These are phyloP conservation scores for Atherinomorus stipes DNA, from an alignment of 2,113 vertebrate genomes.

Conservation along the genomic window DNA sequence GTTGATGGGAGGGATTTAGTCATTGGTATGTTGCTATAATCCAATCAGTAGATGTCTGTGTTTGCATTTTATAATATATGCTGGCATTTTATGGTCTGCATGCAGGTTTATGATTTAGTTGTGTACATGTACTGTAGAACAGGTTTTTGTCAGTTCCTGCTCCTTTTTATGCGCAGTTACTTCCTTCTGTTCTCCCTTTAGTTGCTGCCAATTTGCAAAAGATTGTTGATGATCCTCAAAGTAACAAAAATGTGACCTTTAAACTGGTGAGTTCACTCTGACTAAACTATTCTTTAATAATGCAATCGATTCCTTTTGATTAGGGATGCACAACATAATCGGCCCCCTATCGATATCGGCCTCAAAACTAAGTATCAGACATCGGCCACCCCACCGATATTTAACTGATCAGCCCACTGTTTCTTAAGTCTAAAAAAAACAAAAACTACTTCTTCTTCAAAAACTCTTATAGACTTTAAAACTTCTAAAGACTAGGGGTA, in stretches of 20 bases:
- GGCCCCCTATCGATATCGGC: too few species aligned
- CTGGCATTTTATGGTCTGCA: not conserved
- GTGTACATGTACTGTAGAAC: not conserved
- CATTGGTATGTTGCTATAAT: constrained; percentile 85
- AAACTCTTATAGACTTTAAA: too few species aligned
- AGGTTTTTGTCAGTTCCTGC: not conserved
- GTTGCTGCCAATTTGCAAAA: constrained; percentile 99
- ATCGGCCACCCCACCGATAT: too few species aligned
- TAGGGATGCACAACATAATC: too few species aligned
- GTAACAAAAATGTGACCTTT: constrained; percentile 97
- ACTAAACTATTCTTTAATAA: rapidly evolving
- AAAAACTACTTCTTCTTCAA: too few species aligned
- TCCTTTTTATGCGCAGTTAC: not conserved
- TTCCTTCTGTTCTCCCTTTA: constrained; percentile 76
- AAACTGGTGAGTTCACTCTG: constrained; percentile 90
- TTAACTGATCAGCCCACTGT: too few species aligned
- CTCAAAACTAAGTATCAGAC: too few species aligned
- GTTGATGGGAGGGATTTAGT: constrained; percentile 97
- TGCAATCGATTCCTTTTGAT: not conserved
- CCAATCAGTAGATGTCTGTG: not conserved
- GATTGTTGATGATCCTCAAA: constrained; percentile 97
- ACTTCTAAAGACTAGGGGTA: too few species aligned
- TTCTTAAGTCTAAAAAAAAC: too few species aligned
- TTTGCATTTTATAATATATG: not conserved
- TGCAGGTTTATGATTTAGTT: not conserved